Evolutionary conservation across 1,140 invertebrate genomes (phyloP).

Genomic region (Drosophila pachea): DNA sequence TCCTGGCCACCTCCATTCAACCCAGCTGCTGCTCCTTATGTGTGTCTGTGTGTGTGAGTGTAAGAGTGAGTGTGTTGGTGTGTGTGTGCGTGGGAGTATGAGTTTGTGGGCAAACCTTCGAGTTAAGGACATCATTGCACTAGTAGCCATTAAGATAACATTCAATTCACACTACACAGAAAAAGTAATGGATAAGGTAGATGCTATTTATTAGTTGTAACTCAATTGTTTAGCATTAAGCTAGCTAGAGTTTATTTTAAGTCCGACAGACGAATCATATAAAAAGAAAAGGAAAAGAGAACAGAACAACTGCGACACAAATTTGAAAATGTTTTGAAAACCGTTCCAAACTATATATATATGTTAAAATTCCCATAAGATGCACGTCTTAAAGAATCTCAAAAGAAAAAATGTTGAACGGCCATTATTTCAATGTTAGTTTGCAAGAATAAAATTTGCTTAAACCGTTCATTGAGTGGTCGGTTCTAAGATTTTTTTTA

Average conservation of each 20-base stretch:
- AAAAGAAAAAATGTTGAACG: constrained; percentile 48
- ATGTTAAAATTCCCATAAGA: constrained; percentile 38
- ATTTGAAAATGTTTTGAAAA: constrained; percentile 39
- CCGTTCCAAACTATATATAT: constrained; percentile 44
- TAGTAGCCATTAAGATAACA: constrained; percentile 69
- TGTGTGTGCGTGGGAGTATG: constrained; percentile 32
- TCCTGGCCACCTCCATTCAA: constrained; percentile 9
- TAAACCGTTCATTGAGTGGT: constrained; percentile 10
- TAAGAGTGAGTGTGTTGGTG: too few species aligned
- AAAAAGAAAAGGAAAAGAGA: constrained; percentile 3
- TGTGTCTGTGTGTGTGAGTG: constrained; percentile 40
- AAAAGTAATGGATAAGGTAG: constrained; percentile 59
- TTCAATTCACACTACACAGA: constrained; percentile 54
- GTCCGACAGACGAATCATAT: constrained; percentile 35
- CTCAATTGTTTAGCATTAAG: constrained; percentile 65
- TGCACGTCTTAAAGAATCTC: constrained; percentile 71
- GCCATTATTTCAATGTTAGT: constrained; percentile 14
- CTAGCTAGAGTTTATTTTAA: constrained; percentile 57
- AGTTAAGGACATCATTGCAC: constrained; percentile 70
- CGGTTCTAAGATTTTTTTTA: constrained; percentile 53
- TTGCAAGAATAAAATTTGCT: constrained; percentile 1
- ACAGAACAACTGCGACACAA: constrained; percentile 35
- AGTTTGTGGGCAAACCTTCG: constrained; percentile 49
- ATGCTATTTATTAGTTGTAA: constrained; percentile 67
- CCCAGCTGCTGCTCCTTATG: constrained; percentile 40